These are phyloP conservation scores for Notocelia uddmanniana DNA, from an alignment of 2,888 invertebrate genomes.

Conservation along the genomic window DNA sequence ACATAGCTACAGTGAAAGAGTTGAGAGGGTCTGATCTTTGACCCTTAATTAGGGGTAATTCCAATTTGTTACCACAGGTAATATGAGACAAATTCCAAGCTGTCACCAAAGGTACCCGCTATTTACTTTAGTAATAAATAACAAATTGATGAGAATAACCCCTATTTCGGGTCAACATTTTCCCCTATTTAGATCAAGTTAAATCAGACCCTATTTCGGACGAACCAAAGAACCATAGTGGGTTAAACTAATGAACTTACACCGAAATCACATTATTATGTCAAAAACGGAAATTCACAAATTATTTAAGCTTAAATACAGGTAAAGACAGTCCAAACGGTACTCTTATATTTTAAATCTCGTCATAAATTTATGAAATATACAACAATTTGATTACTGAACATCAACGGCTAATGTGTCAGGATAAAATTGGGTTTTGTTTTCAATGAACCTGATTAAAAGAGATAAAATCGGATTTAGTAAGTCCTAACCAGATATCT, in stretches of 20 bases:
- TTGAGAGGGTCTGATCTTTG: not conserved
- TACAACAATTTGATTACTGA: conserved; percentile 43
- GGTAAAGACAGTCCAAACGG: conserved; percentile 18
- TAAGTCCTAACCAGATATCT: too few species aligned
- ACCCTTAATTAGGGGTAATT: not conserved
- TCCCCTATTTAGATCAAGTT: not conserved
- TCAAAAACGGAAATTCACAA: conserved; percentile 45
- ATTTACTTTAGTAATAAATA: too few species aligned
- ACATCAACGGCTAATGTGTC: conserved; percentile 26
- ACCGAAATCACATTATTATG: conserved; percentile 45
- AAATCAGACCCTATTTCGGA: not conserved
- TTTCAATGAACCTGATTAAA: not conserved
- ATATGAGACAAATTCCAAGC: too few species aligned
- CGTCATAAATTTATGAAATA: conserved; percentile 44
- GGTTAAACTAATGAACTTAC: conserved; percentile 18
- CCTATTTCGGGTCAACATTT: not conserved
- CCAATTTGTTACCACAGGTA: too few species aligned
- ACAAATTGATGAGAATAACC: too few species aligned
- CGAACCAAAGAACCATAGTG: conserved; percentile 4
- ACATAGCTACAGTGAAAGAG: not conserved
- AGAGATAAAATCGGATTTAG: too few species aligned
- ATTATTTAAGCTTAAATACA: conserved; percentile 38
- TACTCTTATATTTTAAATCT: conserved; percentile 35
- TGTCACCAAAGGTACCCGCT: too few species aligned
- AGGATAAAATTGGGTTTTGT: not conserved